A percentile compares a stretch with the other conserved stretches of the same genome.
phyloP scores from a whole-genome alignment of 2,888 invertebrate genomes.

The Kuschelorhynchus macadamiae region DNA sequence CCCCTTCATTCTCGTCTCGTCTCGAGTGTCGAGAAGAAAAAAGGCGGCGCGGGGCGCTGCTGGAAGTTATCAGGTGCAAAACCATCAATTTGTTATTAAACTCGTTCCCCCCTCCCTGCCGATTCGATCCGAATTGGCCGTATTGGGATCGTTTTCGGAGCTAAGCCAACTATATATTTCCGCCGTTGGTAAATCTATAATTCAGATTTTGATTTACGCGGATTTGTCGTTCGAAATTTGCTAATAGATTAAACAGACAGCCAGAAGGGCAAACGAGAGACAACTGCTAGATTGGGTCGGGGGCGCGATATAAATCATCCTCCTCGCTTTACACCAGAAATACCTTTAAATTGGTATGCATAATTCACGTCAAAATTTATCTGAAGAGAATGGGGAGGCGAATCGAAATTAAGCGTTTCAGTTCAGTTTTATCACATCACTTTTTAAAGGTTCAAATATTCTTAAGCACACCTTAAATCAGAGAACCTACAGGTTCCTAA shows the following conservation, averaged over 20 bases:
- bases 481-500: too few relatives aligned
- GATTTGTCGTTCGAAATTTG: constrained; percentile 59
- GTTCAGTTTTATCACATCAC: too few relatives aligned
- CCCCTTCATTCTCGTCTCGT: too few relatives aligned
- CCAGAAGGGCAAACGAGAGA: constrained; percentile 29
- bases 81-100: constrained; percentile 49
- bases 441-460: too few relatives aligned
- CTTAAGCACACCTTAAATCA: too few relatives aligned
- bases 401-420: too few relatives aligned
- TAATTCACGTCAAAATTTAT: constrained; percentile 1
- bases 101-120: too few relatives aligned
- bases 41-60: too few relatives aligned
- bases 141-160: constrained; percentile 24
- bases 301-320: constrained; percentile 28
- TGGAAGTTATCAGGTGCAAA: constrained; percentile 50
- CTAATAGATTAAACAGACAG: constrained; percentile 62
- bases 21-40: too few relatives aligned
- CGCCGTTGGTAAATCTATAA: constrained; percentile 60
- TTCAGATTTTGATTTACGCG: constrained; percentile 62
- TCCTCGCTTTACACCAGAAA: constrained; percentile 7
- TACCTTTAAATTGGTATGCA: constrained; percentile 12
- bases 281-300: constrained; percentile 25
- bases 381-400: too few relatives aligned
- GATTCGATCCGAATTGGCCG: constrained; percentile 30
- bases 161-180: constrained; percentile 62